Percentiles rank a stretch among this genome's conserved stretches.
These are phyloP conservation scores for Elgaria multicarinata DNA, from an alignment of 2,113 vertebrate species.

Conservation along the genomic window DNA sequence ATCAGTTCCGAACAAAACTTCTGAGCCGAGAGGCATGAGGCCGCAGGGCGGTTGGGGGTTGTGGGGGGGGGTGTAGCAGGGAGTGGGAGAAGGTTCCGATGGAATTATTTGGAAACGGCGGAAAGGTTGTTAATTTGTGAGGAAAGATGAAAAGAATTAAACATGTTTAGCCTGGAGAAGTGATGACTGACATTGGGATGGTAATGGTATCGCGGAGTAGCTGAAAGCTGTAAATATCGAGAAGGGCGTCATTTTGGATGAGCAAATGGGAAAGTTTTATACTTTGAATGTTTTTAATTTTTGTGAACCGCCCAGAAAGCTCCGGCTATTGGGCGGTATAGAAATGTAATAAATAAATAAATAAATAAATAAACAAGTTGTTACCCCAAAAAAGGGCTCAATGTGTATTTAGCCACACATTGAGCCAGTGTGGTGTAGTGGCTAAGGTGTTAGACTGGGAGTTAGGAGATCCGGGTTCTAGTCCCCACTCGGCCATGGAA, in stretches of 20 bases:
- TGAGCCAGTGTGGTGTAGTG: no score
- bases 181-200: background rate
- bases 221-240: background rate
- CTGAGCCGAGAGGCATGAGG: background rate
- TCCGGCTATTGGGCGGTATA: no score
- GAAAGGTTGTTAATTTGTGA: background rate
- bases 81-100: background rate
- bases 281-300: no score
- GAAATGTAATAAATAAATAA: no score
- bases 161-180: conserved; percentile 3
- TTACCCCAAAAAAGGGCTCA: no score
- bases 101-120: background rate
- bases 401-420: no score
- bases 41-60: background rate
- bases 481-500: no score
- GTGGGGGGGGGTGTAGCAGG: background rate
- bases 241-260: conserved; percentile 1
- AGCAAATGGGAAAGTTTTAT: background rate
- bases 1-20: background rate
- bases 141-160: conserved; percentile 33
- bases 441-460: no score
- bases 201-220: background rate
- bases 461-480: no score
- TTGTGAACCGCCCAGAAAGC: no score
- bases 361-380: no score